phyloP scores from a whole-genome alignment of 1,140 invertebrate species.

The Nebria ingens region DNA sequence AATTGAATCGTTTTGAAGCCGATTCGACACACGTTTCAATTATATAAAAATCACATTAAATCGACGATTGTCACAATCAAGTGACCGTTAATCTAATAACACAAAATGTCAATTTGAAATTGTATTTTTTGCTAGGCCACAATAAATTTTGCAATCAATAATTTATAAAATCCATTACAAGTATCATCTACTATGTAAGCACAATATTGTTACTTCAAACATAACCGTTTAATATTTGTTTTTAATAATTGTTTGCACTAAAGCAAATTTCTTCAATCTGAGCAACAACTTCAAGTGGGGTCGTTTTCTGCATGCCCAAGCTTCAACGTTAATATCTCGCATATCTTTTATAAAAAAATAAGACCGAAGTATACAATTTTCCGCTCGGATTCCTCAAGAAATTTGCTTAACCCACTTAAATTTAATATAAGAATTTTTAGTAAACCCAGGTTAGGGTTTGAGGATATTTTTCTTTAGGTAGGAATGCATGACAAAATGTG shows the following conservation, averaged over 20 bases:
- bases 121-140: not conserved
- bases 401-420: constrained; percentile 8
- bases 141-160: not conserved
- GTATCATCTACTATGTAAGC: not conserved
- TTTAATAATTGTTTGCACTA: not conserved
- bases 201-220: not conserved
- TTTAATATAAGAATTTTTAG: constrained; percentile 6
- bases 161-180: not conserved
- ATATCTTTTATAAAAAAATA: constrained; percentile 1
- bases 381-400: constrained; percentile 1
- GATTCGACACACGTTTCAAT: not conserved
- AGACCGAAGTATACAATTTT: constrained; percentile 7
- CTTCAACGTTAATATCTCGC: not conserved
- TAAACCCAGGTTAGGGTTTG: not conserved
- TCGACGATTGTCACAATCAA: not conserved
- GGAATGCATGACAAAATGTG: too few relatives aligned
- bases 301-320: not conserved
- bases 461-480: too few relatives aligned
- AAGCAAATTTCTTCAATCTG: not conserved
- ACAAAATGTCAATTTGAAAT: not conserved
- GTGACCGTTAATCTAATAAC: constrained; percentile 2
- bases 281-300: not conserved
- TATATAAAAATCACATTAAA: not conserved
- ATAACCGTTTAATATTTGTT: not conserved
- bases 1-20: not conserved